Percentiles rank a stretch among this genome's conserved stretches.
Conservation (phyloP, 92 coral and sea anemone genomes). For the Hydrozoanthus gracilis region DNA sequence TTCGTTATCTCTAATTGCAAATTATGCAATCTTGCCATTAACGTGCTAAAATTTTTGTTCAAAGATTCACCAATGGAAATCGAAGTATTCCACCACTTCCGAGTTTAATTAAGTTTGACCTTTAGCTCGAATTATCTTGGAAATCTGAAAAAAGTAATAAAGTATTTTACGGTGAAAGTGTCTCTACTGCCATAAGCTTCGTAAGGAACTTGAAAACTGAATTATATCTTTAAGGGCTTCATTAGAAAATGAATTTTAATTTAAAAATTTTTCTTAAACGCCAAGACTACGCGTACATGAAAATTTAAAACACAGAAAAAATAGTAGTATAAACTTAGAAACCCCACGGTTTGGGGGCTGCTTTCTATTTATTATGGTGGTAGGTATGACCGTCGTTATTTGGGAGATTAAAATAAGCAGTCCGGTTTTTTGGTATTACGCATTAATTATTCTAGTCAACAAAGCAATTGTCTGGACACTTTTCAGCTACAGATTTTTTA, state of each 20-base stretch:
- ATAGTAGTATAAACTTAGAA: too few species aligned
- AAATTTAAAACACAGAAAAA: too few species aligned
- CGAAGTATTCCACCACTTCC: slow-evolving; percentile 13
- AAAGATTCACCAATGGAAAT: not conserved
- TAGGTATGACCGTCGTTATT: too few species aligned
- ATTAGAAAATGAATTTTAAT: slow-evolving; percentile 10
- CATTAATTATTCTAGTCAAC: too few species aligned
- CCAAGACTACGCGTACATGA: too few species aligned
- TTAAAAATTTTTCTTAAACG: too few species aligned
- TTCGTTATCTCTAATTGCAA: not conserved
- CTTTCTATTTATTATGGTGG: too few species aligned
- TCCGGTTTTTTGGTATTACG: too few species aligned
- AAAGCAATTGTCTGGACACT: too few species aligned
- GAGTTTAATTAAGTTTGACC: slow-evolving; percentile 19
- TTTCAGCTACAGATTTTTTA: too few species aligned
- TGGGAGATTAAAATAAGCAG: too few species aligned
- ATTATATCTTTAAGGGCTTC: slow-evolving; percentile 13
- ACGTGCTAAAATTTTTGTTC: slow-evolving; percentile 3
- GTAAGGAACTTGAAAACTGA: slow-evolving; percentile 24
- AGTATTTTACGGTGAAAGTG: slow-evolving; percentile 10
- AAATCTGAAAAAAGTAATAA: slow-evolving; percentile 9
- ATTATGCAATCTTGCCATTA: not conserved
- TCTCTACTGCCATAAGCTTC: slow-evolving; percentile 6
- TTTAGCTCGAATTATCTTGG: slow-evolving; percentile 28
- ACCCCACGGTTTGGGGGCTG: too few species aligned